These are phyloP conservation scores for Schizaphis graminum DNA, from an alignment of 2,888 invertebrate species.

Conservation along the genomic window DNA sequence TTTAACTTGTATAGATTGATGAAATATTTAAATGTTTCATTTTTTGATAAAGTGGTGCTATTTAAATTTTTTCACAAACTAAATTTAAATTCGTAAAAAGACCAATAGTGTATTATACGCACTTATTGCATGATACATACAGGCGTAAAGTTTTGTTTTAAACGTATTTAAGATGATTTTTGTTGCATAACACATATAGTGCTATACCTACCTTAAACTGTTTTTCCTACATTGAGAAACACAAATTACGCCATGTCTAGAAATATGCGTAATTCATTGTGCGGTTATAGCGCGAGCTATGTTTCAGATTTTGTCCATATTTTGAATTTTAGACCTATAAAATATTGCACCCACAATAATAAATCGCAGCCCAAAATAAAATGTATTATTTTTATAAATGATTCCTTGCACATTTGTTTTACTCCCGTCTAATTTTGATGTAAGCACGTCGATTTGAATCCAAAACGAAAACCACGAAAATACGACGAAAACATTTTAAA, in stretches of 20 bases:
- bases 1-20: no score
- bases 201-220: not conserved
- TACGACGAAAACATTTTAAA: not conserved
- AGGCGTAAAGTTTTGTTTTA: not conserved
- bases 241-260: not conserved
- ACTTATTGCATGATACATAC: not conserved
- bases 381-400: not conserved
- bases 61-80: no score
- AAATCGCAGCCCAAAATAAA: not conserved
- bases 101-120: not conserved
- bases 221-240: not conserved
- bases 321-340: not conserved
- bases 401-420: not conserved
- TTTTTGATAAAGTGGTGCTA: no score
- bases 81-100: no score
- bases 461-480: not conserved
- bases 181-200: not conserved
- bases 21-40: no score
- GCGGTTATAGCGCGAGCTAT: not conserved
- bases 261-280: not conserved
- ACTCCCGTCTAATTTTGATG: not conserved
- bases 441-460: not conserved
- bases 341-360: not conserved
- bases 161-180: not conserved
- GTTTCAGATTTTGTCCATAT: not conserved